Evolutionary conservation across 2,113 vertebrate genomes (phyloP).

Genomic region (Plestiodon gilberti): DNA sequence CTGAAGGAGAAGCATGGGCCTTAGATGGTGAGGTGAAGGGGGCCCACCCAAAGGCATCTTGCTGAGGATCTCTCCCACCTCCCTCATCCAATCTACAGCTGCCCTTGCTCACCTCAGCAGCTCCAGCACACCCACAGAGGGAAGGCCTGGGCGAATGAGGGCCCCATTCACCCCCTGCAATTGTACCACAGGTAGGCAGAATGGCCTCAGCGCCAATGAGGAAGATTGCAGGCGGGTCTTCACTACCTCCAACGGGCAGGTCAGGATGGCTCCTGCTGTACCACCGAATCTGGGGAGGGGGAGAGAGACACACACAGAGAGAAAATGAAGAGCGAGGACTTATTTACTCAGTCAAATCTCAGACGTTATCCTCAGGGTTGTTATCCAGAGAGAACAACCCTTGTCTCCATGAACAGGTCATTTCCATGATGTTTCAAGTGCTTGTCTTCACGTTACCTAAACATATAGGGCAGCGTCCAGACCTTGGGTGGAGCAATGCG

Average conservation of each 20-base stretch:
- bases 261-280: conserved; percentile 72
- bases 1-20: too few relatives aligned
- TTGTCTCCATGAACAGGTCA: background rate
- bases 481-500: background rate
- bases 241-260: conserved; percentile 75
- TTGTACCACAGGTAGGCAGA: conserved; percentile 61
- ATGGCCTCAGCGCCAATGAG: conserved; percentile 46
- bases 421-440: background rate
- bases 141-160: conserved; percentile 42
- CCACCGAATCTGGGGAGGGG: conserved; percentile 64
- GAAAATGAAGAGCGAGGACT: background rate
- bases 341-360: background rate
- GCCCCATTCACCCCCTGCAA: conserved; percentile 55
- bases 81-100: too few relatives aligned
- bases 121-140: conserved; percentile 57
- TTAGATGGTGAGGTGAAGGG: background rate
- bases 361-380: background rate
- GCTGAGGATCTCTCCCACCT: too few relatives aligned
- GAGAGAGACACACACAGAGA: background rate
- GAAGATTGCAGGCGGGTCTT: conserved; percentile 74
- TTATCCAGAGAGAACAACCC: background rate
- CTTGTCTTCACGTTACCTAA: background rate
- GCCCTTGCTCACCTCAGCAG: conserved; percentile 64
- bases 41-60: too few relatives aligned
- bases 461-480: background rate